Evolutionary conservation across 2,797 vertebrate species (phyloP).

Genomic region (Sparidentex hasta): DNA sequence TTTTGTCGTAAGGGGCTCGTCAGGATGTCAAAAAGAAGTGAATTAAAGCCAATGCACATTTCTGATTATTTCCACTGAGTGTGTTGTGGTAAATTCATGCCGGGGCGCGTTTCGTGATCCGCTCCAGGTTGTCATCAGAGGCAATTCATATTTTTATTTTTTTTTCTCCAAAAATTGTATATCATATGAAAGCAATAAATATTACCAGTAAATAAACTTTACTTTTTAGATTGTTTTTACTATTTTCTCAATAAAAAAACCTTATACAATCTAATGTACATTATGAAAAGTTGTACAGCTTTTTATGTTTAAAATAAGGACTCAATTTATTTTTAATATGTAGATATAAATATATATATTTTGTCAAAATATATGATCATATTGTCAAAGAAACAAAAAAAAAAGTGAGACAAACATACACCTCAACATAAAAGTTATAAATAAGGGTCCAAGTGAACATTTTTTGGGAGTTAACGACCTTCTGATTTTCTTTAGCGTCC

Average conservation of each 20-base stretch:
- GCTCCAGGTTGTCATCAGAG: constrained; percentile 73
- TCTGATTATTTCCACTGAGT: constrained; percentile 60
- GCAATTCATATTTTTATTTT: constrained; percentile 73
- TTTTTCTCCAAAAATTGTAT: constrained; percentile 69
- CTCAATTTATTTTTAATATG: constrained; percentile 98
- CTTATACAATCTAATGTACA: constrained; percentile 91
- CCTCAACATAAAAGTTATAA: constrained; percentile 99
- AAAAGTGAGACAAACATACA: constrained; percentile 91
- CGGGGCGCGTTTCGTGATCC: constrained; percentile 69
- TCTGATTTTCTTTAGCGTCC: constrained; percentile 65
- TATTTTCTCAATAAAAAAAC: constrained; percentile 88
- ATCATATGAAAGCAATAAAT: constrained; percentile 88
- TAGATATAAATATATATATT: constrained; percentile 99
- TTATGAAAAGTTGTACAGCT: constrained; percentile 90
- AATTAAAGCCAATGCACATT: constrained; percentile 67
- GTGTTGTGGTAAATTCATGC: constrained; percentile 66
- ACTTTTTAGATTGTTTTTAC: constrained; percentile 82
- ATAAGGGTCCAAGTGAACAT: constrained; percentile 93
- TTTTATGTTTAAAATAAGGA: constrained; percentile 99
- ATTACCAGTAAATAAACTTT: constrained; percentile 88
- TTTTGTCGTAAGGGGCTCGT: constrained; percentile 51
- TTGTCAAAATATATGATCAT: constrained; percentile 99
- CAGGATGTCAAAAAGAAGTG: constrained; percentile 52
- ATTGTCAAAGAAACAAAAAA: constrained; percentile 92
- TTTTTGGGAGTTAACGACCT: constrained; percentile 77